Base-by-base conservation (phyloP, 2,113 vertebrate genomes). In the Fregata magnificens region DNA sequence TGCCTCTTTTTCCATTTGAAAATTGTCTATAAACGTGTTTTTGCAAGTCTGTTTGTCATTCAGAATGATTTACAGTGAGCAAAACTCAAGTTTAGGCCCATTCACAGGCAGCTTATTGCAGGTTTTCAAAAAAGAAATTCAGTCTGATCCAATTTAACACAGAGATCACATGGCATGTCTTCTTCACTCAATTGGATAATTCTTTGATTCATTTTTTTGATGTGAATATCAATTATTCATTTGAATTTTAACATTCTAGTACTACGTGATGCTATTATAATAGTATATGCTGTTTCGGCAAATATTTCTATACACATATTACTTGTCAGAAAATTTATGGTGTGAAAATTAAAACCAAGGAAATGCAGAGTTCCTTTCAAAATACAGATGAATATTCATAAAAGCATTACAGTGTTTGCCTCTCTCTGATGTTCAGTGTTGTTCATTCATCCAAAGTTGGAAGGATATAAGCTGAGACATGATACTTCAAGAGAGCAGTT, bases 331-430 rank as follows among this genome's bases (percentile, higher is more conserved):
- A 91, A 88, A 89, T 93, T 83, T 88, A 80, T 34, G 4, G 83
- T 0, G 0, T 94, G 82, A 95, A 97, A 97, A 90, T 93, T 86
- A 95, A 95, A 94, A 76, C 77, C 69, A 94, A 94, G 85, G 83
- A 95, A 95, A 96, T 31, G 56, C 87, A 95, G 90, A 87, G 36
- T 76, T 93, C 84, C 73, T 90, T 96, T 97, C 78, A 95, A 96
- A 95, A 78, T 72, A 88, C 38, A 81, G 59, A 97, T 95, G 95
- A 95, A 96, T 97, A 96, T 94, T 95, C 95, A 94, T 96, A 90
- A 86, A 85, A 92, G 16, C 21, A 44, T 90, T 87, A 69, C 82
- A 89, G 88, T 83, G 70, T 92, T 95, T 97, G 70, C 76, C 59
- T 88, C 61, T 65, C 89, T 97, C 94, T 95, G 94, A 94, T 96